A percentile compares a stretch with the other conserved stretches of the same genome.
These are phyloP conservation scores for Geodia barretti DNA, from an alignment of 37 sponge, comb jelly and placozoan species.

Conservation along the genomic window DNA sequence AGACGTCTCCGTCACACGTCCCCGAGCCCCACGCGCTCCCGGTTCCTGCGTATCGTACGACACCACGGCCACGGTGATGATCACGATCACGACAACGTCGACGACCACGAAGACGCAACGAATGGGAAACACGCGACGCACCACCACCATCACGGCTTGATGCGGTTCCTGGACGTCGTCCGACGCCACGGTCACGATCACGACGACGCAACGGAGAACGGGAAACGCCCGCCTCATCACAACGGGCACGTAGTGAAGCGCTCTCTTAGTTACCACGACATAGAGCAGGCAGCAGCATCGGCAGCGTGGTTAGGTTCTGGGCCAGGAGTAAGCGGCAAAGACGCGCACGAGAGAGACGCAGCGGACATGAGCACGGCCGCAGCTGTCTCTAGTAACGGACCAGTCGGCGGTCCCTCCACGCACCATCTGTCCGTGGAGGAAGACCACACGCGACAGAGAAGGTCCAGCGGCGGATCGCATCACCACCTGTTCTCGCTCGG, in stretches of 20 bases:
- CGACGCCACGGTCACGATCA: background rate
- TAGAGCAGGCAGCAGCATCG: background rate
- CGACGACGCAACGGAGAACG: too few relatives aligned
- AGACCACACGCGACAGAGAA: background rate
- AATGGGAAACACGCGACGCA: too few relatives aligned
- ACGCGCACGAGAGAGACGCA: background rate
- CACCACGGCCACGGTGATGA: background rate
- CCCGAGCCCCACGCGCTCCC: too few relatives aligned
- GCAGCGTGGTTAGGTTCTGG: background rate
- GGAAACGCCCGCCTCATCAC: conserved; percentile 1
- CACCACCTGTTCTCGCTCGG: background rate
- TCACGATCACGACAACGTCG: too few relatives aligned
- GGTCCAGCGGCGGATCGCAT: background rate
- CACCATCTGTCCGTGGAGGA: background rate
- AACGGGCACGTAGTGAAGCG: background rate
- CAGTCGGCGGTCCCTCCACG: background rate
- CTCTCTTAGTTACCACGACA: background rate
- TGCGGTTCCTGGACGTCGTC: background rate
- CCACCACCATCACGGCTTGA: too few relatives aligned
- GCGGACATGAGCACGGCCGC: background rate
- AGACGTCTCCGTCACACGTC: background rate
- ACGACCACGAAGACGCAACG: too few relatives aligned
- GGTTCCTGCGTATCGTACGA: background rate
- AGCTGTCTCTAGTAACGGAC: background rate
- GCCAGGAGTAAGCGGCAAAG: too few relatives aligned